A percentile compares a stretch with the other conserved stretches of the same genome.
These are phyloP conservation scores for Seira musarum DNA, from an alignment of 2,888 invertebrate species.

Conservation along the genomic window DNA sequence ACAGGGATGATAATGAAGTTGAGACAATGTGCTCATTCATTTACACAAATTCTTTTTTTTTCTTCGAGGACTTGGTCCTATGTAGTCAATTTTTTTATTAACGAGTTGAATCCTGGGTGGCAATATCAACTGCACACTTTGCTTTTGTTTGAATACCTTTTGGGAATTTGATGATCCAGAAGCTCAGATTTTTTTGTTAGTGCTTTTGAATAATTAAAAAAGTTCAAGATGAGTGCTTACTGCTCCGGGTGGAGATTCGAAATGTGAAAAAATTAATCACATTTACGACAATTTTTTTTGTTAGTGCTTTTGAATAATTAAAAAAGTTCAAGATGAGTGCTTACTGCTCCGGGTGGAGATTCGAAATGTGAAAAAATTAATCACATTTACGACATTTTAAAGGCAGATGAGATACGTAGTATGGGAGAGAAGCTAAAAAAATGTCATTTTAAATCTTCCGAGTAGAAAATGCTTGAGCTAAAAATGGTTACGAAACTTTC, in stretches of 20 bases:
- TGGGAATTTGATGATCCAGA: conserved; percentile 44
- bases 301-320: conserved; percentile 43
- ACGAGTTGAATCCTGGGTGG: conserved; percentile 37
- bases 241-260: neutral
- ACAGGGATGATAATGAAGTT: conserved; percentile 15
- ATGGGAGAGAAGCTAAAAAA: no score
- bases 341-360: neutral
- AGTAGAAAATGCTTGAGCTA: no score
- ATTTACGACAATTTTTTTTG: conserved; percentile 25
- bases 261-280: neutral
- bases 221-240: neutral
- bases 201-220: conserved; percentile 52
- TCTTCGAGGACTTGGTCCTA: conserved; percentile 8
- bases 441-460: no score
- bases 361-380: neutral
- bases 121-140: neutral
- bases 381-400: neutral
- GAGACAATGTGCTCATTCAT: conserved; percentile 36
- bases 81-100: conserved; percentile 52
- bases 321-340: conserved; percentile 31
- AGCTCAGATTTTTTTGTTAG: conserved; percentile 40
- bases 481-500: no score
- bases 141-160: conserved; percentile 42
- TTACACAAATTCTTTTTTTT: conserved; percentile 40
- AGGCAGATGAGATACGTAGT: no score